A percentile compares a stretch with the other conserved stretches of the same genome.
Evolutionary conservation across 2,888 invertebrate genomes (phyloP).

Genomic region (Clostera curtula): DNA sequence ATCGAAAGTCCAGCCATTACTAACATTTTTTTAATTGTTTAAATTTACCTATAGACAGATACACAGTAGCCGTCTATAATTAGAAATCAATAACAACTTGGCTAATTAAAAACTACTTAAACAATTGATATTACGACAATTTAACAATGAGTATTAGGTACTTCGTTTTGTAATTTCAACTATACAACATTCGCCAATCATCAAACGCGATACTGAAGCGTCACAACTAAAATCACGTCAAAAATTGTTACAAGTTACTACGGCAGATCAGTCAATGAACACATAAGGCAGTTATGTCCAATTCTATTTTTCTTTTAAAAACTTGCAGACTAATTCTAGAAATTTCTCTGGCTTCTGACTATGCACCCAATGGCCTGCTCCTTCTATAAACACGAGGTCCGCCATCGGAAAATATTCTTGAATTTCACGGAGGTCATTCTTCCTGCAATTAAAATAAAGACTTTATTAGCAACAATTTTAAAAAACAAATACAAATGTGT

Average conservation of each 20-base stretch:
- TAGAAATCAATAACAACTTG: conserved; percentile 17
- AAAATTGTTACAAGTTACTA: no score
- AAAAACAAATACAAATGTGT: conserved; percentile 19
- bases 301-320: conserved; percentile 70
- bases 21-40: no score
- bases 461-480: not conserved
- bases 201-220: no score
- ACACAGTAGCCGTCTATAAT: conserved; percentile 12
- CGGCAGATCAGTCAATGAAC: no score
- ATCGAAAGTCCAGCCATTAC: no score
- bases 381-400: conserved; percentile 80
- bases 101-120: conserved; percentile 19
- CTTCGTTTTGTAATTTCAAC: no score
- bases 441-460: conserved; percentile 33
- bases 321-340: conserved; percentile 76
- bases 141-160: no score
- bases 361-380: conserved; percentile 96
- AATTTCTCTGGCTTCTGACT: conserved; percentile 91
- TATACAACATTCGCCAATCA: no score
- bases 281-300: no score
- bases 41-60: not conserved
- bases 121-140: conserved; percentile 18
- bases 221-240: no score
- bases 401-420: conserved; percentile 82
- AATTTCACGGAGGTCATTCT: conserved; percentile 77